These are phyloP conservation scores for Nebria ingens DNA, from an alignment of 1,140 invertebrate species.

Conservation along the genomic window DNA sequence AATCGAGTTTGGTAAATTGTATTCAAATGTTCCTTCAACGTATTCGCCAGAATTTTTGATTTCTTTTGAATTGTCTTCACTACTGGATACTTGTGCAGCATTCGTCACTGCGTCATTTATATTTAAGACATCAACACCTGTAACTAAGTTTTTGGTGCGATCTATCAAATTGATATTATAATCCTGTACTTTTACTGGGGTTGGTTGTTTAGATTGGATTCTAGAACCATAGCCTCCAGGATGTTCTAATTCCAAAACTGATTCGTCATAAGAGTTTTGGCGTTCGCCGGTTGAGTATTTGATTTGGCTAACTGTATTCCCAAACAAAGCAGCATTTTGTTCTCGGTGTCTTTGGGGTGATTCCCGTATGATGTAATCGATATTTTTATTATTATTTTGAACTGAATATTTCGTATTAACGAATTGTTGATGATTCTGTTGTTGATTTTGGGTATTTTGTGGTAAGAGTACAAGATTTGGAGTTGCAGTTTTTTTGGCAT, in stretches of 20 bases:
- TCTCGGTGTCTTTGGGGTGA: too few species aligned
- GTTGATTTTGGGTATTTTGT: neutral
- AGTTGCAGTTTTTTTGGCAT: neutral
- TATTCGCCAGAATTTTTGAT: neutral
- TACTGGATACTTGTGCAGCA: neutral
- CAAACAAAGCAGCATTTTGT: conserved; percentile 1
- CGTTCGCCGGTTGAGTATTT: neutral
- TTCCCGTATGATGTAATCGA: too few species aligned
- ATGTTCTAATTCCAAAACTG: conserved; percentile 13
- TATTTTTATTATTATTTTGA: too few species aligned
- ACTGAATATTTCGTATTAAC: too few species aligned
- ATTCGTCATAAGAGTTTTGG: neutral
- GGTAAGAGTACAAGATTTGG: neutral
- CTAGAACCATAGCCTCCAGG: conserved; percentile 21
- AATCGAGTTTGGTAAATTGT: neutral
- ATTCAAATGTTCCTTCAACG: neutral
- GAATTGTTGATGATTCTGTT: neutral
- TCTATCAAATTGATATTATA: conserved; percentile 33
- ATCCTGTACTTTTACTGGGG: neutral
- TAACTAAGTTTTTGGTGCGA: conserved; percentile 42
- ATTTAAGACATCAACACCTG: conserved; percentile 42
- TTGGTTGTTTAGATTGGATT: neutral
- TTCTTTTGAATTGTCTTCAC: neutral
- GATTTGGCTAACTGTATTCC: neutral
- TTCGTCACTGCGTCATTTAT: conserved; percentile 36